A percentile compares a stretch with the other conserved stretches of the same genome.
Evolutionary conservation across 2,797 vertebrate genomes (phyloP).

Genomic region (Neomorphus geoffroyi): DNA sequence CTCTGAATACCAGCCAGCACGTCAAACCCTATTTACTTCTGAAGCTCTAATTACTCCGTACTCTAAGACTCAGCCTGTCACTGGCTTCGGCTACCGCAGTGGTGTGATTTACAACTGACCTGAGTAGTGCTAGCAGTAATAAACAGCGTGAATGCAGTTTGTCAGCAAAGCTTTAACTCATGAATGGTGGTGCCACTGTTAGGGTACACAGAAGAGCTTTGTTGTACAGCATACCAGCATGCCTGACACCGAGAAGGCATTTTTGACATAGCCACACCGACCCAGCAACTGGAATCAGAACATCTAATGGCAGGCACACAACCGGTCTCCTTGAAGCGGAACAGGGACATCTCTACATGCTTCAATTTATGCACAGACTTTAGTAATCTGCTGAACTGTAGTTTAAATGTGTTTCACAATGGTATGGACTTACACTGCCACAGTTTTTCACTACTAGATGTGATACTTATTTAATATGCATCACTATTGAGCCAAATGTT

Average conservation of each 20-base stretch:
- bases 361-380: too few species aligned
- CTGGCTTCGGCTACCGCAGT: not conserved
- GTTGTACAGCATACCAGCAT: rapidly evolving
- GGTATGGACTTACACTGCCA: not conserved
- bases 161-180: not conserved
- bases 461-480: not conserved
- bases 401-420: not conserved
- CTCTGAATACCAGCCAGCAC: not conserved
- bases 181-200: not conserved
- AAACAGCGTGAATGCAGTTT: not conserved
- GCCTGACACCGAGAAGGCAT: not conserved
- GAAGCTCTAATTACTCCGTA: not conserved
- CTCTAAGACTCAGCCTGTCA: not conserved
- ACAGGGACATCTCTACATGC: not conserved
- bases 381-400: not conserved
- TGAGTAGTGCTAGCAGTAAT: not conserved
- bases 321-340: not conserved
- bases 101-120: not conserved
- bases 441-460: not conserved
- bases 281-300: not conserved
- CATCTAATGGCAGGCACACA: not conserved
- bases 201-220: not conserved
- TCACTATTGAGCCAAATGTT: not conserved
- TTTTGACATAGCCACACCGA: not conserved
- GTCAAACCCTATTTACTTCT: not conserved